Conservation (phyloP, 2,888 invertebrate genomes). For the Parascotia fuliginaria region DNA sequence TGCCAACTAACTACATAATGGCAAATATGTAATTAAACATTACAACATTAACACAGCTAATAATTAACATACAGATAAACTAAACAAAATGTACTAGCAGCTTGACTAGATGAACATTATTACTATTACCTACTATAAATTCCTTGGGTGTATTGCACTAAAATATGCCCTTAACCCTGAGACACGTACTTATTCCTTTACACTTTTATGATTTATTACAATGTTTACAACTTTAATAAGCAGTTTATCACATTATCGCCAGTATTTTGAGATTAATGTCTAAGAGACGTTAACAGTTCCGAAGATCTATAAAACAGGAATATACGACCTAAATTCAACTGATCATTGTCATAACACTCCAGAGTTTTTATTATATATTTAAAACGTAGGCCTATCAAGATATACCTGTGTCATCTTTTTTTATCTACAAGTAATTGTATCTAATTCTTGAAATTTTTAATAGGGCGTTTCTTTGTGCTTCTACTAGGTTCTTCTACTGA, state of each 20-base stretch:
- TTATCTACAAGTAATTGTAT: no score
- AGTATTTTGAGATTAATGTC: neutral
- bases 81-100: constrained; percentile 15
- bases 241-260: neutral
- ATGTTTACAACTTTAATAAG: constrained; percentile 18
- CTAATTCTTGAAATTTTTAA: no score
- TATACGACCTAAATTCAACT: neutral
- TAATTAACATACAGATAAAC: constrained; percentile 7
- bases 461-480: no score
- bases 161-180: constrained; percentile 12
- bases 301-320: neutral
- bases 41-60: no score
- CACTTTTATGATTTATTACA: neutral
- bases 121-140: constrained; percentile 27
- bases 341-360: neutral
- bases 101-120: constrained; percentile 14
- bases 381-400: no score
- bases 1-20: no score
- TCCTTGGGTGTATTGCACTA: constrained; percentile 14
- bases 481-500: no score
- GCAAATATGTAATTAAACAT: no score
- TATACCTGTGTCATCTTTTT: no score
- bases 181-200: neutral
- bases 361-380: no score
- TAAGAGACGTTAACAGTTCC: neutral